These are phyloP conservation scores for Wiebesia pumilae DNA, from an alignment of 1,140 invertebrate genomes.

Conservation along the genomic window DNA sequence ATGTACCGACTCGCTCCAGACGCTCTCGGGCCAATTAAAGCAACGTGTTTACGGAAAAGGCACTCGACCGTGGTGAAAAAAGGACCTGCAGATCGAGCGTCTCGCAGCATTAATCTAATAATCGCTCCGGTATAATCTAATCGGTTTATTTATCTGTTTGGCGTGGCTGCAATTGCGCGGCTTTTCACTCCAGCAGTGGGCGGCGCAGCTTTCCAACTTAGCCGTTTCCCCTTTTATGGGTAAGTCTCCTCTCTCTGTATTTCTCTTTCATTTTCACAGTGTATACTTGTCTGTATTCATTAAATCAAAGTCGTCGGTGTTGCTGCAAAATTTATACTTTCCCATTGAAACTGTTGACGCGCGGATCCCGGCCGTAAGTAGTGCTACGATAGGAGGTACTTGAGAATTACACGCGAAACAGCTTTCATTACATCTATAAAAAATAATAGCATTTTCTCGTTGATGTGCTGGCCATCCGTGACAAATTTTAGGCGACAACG, in stretches of 20 bases:
- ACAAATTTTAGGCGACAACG: neutral
- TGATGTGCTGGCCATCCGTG: neutral
- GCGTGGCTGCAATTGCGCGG: neutral
- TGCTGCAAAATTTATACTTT: conserved; percentile 5
- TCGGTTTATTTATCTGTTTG: conserved; percentile 14
- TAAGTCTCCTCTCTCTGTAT: neutral
- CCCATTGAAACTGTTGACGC: neutral
- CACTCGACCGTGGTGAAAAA: neutral
- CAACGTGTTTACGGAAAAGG: neutral
- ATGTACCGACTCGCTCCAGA: neutral
- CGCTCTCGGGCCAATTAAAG: conserved; percentile 6
- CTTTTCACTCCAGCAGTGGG: neutral
- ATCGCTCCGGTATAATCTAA: conserved; percentile 25
- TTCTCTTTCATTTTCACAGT: neutral
- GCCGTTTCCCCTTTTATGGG: conserved; percentile 10
- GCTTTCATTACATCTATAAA: neutral
- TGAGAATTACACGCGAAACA: neutral
- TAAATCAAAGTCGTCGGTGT: neutral
- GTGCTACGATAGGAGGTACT: neutral
- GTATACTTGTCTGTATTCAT: neutral
- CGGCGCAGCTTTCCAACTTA: conserved; percentile 4
- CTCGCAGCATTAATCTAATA: neutral
- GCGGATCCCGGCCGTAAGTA: neutral
- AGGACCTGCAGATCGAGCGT: neutral
- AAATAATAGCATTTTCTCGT: neutral